These are phyloP conservation scores for Galemys pyrenaicus DNA, from an alignment of 2,113 vertebrate species.

Conservation along the genomic window DNA sequence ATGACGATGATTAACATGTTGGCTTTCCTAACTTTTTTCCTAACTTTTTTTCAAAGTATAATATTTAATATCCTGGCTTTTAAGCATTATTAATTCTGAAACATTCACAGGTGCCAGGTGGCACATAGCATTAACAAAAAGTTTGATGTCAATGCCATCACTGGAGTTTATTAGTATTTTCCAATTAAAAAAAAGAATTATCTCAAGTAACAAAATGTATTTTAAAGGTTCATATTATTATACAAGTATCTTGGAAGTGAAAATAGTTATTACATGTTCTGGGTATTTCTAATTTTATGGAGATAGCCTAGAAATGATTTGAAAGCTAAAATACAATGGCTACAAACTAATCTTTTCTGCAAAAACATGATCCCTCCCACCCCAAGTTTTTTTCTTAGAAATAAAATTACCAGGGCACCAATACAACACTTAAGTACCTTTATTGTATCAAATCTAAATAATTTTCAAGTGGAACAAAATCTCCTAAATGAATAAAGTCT, in stretches of 20 bases:
- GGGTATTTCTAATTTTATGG: background rate
- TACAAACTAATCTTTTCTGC: background rate
- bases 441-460: slow-evolving; percentile 18
- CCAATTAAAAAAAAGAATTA: slow-evolving; percentile 41
- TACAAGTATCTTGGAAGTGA: slow-evolving; percentile 9
- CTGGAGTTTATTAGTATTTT: slow-evolving; percentile 42
- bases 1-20: slow-evolving; percentile 31
- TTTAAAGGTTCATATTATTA: slow-evolving; percentile 55
- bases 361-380: background rate
- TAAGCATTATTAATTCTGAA: slow-evolving; percentile 52
- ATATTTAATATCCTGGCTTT: background rate
- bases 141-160: slow-evolving; percentile 33
- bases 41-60: slow-evolving; percentile 42
- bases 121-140: slow-evolving; percentile 30
- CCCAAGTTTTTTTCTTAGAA: background rate
- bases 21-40: slow-evolving; percentile 43
- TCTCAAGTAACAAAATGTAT: slow-evolving; percentile 31
- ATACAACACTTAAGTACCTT: background rate
- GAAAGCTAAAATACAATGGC: slow-evolving; percentile 49
- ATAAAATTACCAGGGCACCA: slow-evolving; percentile 43
- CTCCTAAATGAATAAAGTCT: slow-evolving; percentile 1
- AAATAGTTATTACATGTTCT: slow-evolving; percentile 21
- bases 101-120: background rate
- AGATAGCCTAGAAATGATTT: background rate
- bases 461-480: slow-evolving; percentile 44